Conservation (phyloP, 1,140 invertebrate genomes). For the Mamestra configurata region DNA sequence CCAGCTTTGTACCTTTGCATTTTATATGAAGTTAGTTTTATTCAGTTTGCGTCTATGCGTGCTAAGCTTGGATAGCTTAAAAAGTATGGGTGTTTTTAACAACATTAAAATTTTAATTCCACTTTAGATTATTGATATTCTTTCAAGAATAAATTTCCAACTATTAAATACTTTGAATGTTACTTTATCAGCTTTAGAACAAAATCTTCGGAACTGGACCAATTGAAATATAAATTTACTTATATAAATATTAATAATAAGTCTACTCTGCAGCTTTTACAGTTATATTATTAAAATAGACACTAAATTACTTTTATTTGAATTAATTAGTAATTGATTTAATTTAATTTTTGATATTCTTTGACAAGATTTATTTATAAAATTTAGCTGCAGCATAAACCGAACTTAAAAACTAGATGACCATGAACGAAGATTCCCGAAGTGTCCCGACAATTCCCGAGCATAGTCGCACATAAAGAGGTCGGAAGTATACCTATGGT, state of each 20-base stretch:
- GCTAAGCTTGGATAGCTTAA: background rate
- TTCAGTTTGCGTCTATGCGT: background rate
- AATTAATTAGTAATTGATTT: background rate
- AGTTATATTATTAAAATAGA: background rate
- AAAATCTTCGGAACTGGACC: background rate
- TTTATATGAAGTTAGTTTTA: background rate
- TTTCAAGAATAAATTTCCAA: too few relatives aligned
- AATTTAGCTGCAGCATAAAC: background rate
- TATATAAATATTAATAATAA: background rate
- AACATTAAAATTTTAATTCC: background rate
- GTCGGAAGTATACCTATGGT: constrained; percentile 12
- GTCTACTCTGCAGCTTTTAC: background rate
- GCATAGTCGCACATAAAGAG: background rate
- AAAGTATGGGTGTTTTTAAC: background rate
- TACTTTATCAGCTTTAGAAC: too few relatives aligned
- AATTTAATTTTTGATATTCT: too few relatives aligned
- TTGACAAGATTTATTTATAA: too few relatives aligned
- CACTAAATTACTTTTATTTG: background rate
- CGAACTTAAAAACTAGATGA: background rate
- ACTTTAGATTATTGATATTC: too few relatives aligned
- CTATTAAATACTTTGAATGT: too few relatives aligned
- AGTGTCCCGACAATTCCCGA: background rate
- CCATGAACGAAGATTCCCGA: constrained; percentile 5
- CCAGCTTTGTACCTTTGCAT: background rate
- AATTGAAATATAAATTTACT: background rate